Percentiles rank a stretch among this genome's conserved stretches.
Conservation (phyloP, 2,888 invertebrate species). For the Disparrhopalites patrizii region DNA sequence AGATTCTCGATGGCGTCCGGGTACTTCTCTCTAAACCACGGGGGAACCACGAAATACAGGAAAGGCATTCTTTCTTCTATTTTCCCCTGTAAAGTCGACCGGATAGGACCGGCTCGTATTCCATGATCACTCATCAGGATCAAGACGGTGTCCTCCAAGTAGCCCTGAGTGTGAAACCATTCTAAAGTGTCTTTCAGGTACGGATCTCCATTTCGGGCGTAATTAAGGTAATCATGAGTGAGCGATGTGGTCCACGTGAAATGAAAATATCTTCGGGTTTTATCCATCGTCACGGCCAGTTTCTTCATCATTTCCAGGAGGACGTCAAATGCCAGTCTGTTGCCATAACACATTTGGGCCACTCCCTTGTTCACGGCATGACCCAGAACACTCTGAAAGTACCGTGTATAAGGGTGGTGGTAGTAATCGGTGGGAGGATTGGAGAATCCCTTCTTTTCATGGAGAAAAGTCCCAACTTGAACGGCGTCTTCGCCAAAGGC, state of each 20-base stretch:
- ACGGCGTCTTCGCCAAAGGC: conserved; percentile 78
- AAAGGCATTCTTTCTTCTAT: conserved; percentile 85
- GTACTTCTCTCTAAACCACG: conserved; percentile 64
- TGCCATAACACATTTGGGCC: conserved; percentile 60
- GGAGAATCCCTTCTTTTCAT: conserved; percentile 68
- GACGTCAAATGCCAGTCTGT: conserved; percentile 64
- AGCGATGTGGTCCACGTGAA: conserved; percentile 80
- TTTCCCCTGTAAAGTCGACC: conserved; percentile 69
- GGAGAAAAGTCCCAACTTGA: conserved; percentile 74
- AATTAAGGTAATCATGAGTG: conserved; percentile 79
- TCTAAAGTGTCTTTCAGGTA: conserved; percentile 60
- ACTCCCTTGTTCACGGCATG: conserved; percentile 60
- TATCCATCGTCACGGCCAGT: conserved; percentile 59
- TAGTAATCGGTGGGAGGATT: conserved; percentile 80
- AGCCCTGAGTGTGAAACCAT: conserved; percentile 55
- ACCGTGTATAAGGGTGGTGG: conserved; percentile 62
- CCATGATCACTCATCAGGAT: conserved; percentile 83
- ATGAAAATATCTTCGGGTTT: conserved; percentile 62
- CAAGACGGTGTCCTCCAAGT: conserved; percentile 65
- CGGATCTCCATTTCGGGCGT: conserved; percentile 68
- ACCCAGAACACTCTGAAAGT: conserved; percentile 61
- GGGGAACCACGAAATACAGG: conserved; percentile 67
- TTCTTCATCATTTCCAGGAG: conserved; percentile 67
- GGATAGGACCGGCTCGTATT: conserved; percentile 76
- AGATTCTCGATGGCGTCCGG: conserved; percentile 63